These are phyloP conservation scores for Amphiprion percula DNA, from an alignment of 2,113 vertebrate genomes.

Conservation along the genomic window DNA sequence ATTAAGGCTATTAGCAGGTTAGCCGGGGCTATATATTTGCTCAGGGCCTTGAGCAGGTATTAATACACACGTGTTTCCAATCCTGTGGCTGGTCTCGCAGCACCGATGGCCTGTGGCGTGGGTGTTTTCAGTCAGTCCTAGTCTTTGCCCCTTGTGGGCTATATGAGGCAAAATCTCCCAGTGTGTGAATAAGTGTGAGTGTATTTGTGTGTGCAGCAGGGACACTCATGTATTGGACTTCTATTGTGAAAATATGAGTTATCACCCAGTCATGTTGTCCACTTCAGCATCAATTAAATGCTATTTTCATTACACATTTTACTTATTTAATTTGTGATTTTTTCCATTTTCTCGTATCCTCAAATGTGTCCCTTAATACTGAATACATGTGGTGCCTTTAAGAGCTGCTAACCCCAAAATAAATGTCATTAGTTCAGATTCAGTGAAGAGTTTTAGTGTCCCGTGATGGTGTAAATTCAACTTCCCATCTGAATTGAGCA, in stretches of 20 bases:
- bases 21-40: constrained; percentile 60
- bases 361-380: background rate
- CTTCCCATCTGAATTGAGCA: background rate
- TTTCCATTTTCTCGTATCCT: background rate
- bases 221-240: background rate
- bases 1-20: constrained; percentile 81
- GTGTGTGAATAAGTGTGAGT: constrained; percentile 18
- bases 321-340: background rate
- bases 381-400: background rate
- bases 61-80: constrained; percentile 78
- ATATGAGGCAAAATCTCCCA: constrained; percentile 28
- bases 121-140: constrained; percentile 52
- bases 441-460: background rate
- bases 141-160: constrained; percentile 43
- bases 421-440: constrained; percentile 11
- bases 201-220: background rate
- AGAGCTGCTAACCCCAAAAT: constrained; percentile 10
- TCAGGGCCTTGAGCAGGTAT: constrained; percentile 59
- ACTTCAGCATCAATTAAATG: background rate
- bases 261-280: background rate
- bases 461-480: background rate
- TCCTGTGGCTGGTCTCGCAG: constrained; percentile 50
- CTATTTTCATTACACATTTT: constrained; percentile 15
- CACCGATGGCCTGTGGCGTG: constrained; percentile 50
- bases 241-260: constrained; percentile 19